Percentiles rank a stretch among this genome's conserved stretches.
These are phyloP conservation scores for Entomyzon cyanotis DNA, from an alignment of 2,113 vertebrate genomes.

Conservation along the genomic window DNA sequence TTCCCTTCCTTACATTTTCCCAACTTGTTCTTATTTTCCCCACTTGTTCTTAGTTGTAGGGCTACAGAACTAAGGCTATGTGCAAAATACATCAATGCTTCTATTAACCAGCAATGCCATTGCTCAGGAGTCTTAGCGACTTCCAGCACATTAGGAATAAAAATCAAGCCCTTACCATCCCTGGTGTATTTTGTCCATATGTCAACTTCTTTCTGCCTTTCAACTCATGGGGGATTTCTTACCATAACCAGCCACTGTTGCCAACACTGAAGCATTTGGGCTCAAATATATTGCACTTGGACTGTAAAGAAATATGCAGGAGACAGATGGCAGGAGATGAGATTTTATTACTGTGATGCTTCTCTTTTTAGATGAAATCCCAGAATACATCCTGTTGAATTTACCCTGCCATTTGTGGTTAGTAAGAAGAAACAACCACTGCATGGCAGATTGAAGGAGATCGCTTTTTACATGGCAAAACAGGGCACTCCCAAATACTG, in stretches of 20 bases:
- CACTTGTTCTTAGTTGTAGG: background rate
- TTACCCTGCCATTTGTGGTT: background rate
- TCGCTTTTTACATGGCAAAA: background rate
- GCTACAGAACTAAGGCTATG: background rate
- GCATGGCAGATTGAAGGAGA: background rate
- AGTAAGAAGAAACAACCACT: background rate
- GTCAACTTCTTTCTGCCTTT: conserved; percentile 21
- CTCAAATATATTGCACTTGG: conserved; percentile 12
- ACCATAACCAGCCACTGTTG: background rate
- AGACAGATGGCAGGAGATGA: conserved; percentile 54
- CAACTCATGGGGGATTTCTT: conserved; percentile 11
- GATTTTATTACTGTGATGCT: conserved; percentile 42
- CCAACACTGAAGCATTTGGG: conserved; percentile 33
- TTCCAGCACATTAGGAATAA: background rate
- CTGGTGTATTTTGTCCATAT: conserved; percentile 32
- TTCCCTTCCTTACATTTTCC: background rate
- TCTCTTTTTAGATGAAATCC: conserved; percentile 38
- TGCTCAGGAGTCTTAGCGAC: background rate
- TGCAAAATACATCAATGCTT: background rate
- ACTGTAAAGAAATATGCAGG: conserved; percentile 43
- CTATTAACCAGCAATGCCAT: background rate
- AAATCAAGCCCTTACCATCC: background rate
- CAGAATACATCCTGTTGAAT: conserved; percentile 24
- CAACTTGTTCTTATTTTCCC: background rate
- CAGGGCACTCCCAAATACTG: background rate